Conservation (phyloP, 2,797 vertebrate species). For the Phoebastria nigripes region DNA sequence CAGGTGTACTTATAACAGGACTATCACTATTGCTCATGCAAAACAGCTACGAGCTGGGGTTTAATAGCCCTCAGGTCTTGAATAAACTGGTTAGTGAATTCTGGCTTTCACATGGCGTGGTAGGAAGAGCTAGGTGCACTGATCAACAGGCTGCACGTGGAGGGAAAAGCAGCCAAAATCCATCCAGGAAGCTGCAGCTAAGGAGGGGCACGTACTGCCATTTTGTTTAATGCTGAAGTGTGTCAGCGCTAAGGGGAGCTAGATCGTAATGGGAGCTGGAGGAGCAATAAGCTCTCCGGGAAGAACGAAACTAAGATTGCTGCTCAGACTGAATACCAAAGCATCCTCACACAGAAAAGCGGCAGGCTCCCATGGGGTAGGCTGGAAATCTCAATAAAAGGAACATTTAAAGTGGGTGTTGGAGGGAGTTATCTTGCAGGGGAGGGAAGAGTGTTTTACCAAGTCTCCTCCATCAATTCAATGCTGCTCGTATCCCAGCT, state of each 20-base stretch:
- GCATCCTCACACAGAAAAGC: background rate
- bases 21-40: background rate
- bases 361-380: background rate
- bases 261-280: background rate
- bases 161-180: background rate
- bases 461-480: background rate
- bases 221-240: background rate
- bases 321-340: background rate
- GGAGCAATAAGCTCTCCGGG: background rate
- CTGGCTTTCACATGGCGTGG: rapidly evolving
- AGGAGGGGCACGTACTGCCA: background rate
- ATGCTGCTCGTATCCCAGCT: background rate
- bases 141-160: background rate
- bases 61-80: background rate
- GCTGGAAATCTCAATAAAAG: background rate
- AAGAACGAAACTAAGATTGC: background rate
- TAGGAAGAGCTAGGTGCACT: background rate
- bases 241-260: background rate
- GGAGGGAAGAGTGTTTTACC: background rate
- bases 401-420: background rate
- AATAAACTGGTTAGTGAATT: background rate
- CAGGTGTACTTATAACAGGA: background rate
- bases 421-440: background rate
- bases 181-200: background rate
- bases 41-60: background rate